These are phyloP conservation scores for Boloria selene DNA, from an alignment of 2,888 invertebrate species.

Conservation along the genomic window DNA sequence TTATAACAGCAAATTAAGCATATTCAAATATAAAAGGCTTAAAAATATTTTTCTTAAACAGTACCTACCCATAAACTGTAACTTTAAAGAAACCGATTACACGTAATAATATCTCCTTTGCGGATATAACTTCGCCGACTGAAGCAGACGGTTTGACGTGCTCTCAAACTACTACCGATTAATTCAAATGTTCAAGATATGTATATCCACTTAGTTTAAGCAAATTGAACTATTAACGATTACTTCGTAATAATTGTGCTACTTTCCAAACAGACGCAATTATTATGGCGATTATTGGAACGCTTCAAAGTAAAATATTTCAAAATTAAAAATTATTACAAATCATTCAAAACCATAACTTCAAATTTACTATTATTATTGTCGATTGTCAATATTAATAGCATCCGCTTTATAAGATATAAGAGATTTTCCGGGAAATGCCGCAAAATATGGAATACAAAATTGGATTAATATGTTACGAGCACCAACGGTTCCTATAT, in stretches of 20 bases:
- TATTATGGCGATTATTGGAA: no score
- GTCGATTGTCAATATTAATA: background rate
- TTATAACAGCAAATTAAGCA: no score
- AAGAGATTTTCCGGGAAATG: slow-evolving; percentile 10
- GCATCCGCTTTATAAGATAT: background rate
- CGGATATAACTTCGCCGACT: slow-evolving; percentile 8
- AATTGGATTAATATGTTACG: slow-evolving; percentile 54
- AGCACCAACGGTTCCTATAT: slow-evolving; percentile 40
- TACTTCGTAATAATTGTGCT: no score
- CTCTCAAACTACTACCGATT: slow-evolving; percentile 11
- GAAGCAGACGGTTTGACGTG: slow-evolving; percentile 2
- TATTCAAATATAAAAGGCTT: background rate
- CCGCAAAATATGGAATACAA: slow-evolving; percentile 32
- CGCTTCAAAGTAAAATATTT: no score
- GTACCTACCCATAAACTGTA: background rate
- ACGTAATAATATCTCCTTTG: slow-evolving; percentile 7
- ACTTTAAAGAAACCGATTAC: background rate
- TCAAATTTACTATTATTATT: background rate
- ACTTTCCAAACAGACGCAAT: no score
- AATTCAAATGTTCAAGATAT: slow-evolving; percentile 17
- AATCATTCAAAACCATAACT: no score
- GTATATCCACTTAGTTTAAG: background rate
- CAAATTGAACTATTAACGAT: background rate
- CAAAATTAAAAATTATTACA: no score
- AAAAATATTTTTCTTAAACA: background rate